Conservation (phyloP, 1,140 invertebrate species). For the Gryon sp. region DNA sequence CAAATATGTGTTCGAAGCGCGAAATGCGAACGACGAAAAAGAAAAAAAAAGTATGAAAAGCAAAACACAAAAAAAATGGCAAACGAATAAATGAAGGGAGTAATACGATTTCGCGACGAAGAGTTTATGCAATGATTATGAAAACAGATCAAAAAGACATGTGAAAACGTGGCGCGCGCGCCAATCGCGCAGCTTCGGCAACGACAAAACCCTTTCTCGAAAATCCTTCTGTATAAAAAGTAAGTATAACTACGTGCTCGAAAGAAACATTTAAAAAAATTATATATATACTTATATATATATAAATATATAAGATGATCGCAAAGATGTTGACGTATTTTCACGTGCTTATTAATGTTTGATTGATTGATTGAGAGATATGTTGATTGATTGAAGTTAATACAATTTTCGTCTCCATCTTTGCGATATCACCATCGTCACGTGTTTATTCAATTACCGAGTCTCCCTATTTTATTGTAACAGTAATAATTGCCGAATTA, state of each 20-base stretch:
- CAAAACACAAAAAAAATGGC: too few relatives aligned
- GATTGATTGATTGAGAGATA: slow-evolving; percentile 66
- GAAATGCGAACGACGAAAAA: slow-evolving; percentile 49
- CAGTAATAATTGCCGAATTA: slow-evolving; percentile 66
- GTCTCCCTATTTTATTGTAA: slow-evolving; percentile 65
- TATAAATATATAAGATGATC: too few relatives aligned
- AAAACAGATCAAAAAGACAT: slow-evolving; percentile 40
- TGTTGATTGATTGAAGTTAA: slow-evolving; percentile 65
- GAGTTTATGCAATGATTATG: slow-evolving; percentile 18
- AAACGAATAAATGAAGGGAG: too few relatives aligned
- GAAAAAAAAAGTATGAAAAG: slow-evolving; percentile 20
- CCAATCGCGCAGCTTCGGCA: slow-evolving; percentile 50
- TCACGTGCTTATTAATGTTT: slow-evolving; percentile 61
- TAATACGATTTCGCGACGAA: slow-evolving; percentile 49
- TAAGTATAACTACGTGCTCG: slow-evolving; percentile 73
- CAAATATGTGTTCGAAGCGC: slow-evolving; percentile 60
- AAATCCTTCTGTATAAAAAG: slow-evolving; percentile 78
- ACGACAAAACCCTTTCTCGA: slow-evolving; percentile 68
- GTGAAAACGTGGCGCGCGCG: slow-evolving; percentile 49
- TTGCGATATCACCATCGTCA: slow-evolving; percentile 59
- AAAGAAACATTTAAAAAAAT: slow-evolving; percentile 51
- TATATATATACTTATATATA: too few relatives aligned
- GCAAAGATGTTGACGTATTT: slow-evolving; percentile 63
- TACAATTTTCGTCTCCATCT: slow-evolving; percentile 57
- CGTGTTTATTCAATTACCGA: slow-evolving; percentile 46